These are phyloP conservation scores for Solea senegalensis DNA, from an alignment of 2,113 vertebrate species.

Conservation along the genomic window DNA sequence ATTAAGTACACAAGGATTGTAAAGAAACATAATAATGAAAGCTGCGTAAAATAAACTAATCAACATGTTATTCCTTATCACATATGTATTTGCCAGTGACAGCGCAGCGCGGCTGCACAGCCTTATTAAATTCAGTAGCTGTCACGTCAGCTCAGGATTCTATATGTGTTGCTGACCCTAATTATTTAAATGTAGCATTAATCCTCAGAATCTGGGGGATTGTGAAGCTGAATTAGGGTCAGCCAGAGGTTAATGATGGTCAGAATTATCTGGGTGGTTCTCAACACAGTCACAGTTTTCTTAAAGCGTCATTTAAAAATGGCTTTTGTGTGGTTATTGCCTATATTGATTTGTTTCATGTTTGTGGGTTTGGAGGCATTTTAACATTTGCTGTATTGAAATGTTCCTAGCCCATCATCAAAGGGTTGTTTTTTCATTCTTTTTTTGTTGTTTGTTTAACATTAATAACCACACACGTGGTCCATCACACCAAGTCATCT, in stretches of 20 bases:
- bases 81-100: slow-evolving; percentile 32
- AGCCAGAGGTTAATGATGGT: slow-evolving; percentile 79
- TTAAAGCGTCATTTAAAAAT: slow-evolving; percentile 35
- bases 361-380: slow-evolving; percentile 2
- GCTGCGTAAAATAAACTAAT: slow-evolving; percentile 40
- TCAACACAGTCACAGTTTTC: slow-evolving; percentile 34
- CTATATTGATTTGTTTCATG: not conserved
- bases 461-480: slow-evolving; percentile 17
- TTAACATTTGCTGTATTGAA: slow-evolving; percentile 28
- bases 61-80: slow-evolving; percentile 23
- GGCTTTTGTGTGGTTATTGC: slow-evolving; percentile 15
- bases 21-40: slow-evolving; percentile 26
- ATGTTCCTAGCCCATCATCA: slow-evolving; percentile 7
- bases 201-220: slow-evolving; percentile 76
- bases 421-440: slow-evolving; percentile 14
- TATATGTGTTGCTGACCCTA: slow-evolving; percentile 72
- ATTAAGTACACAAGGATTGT: not conserved
- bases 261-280: slow-evolving; percentile 69
- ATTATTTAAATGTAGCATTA: slow-evolving; percentile 81
- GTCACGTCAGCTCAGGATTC: slow-evolving; percentile 56
- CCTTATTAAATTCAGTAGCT: slow-evolving; percentile 62
- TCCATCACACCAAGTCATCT: slow-evolving; percentile 26
- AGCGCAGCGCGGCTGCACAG: slow-evolving; percentile 40
- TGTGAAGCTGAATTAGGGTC: slow-evolving; percentile 74
- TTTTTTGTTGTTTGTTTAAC: slow-evolving; percentile 41